These are phyloP conservation scores for Yasuhikotakia modesta DNA, from an alignment of 2,797 vertebrate species.

Conservation along the genomic window DNA sequence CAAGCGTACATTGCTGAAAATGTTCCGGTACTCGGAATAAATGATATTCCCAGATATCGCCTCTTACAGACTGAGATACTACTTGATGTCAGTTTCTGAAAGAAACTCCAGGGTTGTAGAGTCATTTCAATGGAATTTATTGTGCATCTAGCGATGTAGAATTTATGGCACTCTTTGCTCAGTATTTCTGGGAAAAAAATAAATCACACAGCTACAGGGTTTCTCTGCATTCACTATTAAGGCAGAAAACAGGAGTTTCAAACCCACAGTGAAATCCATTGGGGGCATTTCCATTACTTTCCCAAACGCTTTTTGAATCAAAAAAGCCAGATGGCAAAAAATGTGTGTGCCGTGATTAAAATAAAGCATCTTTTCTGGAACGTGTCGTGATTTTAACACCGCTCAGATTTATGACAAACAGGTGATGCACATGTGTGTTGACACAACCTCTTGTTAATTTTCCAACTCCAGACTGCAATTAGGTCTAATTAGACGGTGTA, in stretches of 20 bases:
- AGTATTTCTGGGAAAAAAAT: not conserved
- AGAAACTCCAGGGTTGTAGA: slow-evolving; percentile 18
- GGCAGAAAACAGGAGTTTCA: not conserved
- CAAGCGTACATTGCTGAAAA: slow-evolving; percentile 25
- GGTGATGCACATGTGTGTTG: slow-evolving; percentile 65
- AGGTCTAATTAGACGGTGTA: slow-evolving; percentile 67
- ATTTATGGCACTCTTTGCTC: slow-evolving; percentile 29
- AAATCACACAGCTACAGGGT: not conserved
- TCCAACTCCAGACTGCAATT: slow-evolving; percentile 66
- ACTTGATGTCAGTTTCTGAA: slow-evolving; percentile 15
- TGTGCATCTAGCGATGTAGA: slow-evolving; percentile 10
- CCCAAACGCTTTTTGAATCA: slow-evolving; percentile 44
- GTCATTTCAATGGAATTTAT: slow-evolving; percentile 9
- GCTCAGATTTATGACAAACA: slow-evolving; percentile 69
- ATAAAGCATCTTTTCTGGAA: slow-evolving; percentile 61
- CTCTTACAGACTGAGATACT: slow-evolving; percentile 8
- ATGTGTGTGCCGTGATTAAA: slow-evolving; percentile 39
- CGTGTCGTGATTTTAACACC: slow-evolving; percentile 55
- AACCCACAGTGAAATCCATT: slow-evolving; percentile 45
- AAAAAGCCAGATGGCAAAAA: slow-evolving; percentile 60
- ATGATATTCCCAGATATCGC: slow-evolving; percentile 6
- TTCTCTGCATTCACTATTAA: slow-evolving; percentile 1
- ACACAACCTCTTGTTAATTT: slow-evolving; percentile 63
- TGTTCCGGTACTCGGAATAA: slow-evolving; percentile 30
- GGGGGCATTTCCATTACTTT: slow-evolving; percentile 42